These are phyloP conservation scores for Myotis brandtii DNA, from an alignment of 2,113 vertebrate genomes.

Conservation along the genomic window DNA sequence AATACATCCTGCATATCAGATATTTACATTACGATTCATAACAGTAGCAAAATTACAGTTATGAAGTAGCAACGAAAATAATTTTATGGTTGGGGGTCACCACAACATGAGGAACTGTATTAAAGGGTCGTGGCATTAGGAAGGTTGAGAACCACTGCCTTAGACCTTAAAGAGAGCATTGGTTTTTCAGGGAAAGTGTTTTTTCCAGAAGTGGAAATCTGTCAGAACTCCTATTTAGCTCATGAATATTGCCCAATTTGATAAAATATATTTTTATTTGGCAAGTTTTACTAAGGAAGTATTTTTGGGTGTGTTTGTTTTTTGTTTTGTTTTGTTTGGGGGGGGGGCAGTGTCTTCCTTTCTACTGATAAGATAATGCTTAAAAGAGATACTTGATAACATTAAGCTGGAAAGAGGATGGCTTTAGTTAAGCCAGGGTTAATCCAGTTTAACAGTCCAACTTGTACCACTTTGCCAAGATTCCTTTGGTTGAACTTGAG, in stretches of 20 bases:
- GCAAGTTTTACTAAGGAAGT: slow-evolving; percentile 4
- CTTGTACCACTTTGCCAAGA: not conserved
- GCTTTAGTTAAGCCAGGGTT: slow-evolving; percentile 55
- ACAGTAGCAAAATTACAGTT: too few species aligned
- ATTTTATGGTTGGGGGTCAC: too few species aligned
- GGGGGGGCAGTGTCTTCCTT: fast-evolving
- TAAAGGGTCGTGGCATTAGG: too few species aligned
- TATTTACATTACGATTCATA: too few species aligned
- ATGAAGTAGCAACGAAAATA: too few species aligned
- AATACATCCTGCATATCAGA: too few species aligned
- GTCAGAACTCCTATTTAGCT: slow-evolving; percentile 48
- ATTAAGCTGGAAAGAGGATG: not conserved
- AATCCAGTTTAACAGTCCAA: slow-evolving; percentile 51
- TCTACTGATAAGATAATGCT: not conserved
- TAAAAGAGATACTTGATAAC: slow-evolving; percentile 23
- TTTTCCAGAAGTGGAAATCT: slow-evolving; percentile 54
- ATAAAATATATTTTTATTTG: slow-evolving; percentile 40
- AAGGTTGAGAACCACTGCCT: fast-evolving
- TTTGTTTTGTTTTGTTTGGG: not conserved
- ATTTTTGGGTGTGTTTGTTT: not conserved
- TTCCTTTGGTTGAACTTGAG: not conserved
- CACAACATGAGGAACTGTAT: too few species aligned
- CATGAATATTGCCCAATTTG: not conserved
- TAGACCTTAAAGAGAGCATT: not conserved
- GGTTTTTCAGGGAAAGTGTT: not conserved